Percentiles rank a stretch among this genome's conserved stretches.
Conservation (phyloP, 2,888 invertebrate species). For the Drosophila neonasuta region DNA sequence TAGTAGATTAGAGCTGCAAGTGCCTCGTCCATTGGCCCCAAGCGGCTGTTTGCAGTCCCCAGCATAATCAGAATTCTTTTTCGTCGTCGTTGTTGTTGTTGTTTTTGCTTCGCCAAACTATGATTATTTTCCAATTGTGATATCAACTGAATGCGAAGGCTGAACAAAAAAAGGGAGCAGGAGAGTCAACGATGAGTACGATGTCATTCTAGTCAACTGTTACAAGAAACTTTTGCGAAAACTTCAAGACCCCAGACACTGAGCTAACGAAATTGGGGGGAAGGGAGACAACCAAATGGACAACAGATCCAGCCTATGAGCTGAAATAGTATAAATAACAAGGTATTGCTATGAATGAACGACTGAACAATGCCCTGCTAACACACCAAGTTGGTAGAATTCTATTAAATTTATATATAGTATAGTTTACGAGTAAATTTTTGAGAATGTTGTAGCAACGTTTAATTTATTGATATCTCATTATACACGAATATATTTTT, state of each 20-base stretch:
- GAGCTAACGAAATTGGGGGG: constrained; percentile 8
- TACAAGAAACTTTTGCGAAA: constrained; percentile 42
- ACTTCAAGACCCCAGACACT: constrained; percentile 47
- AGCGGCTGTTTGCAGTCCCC: constrained; percentile 57
- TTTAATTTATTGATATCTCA: no score
- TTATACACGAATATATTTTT: no score
- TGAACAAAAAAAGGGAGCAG: neutral
- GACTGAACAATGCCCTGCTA: constrained; percentile 13
- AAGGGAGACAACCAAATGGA: constrained; percentile 34
- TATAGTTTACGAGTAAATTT: no score
- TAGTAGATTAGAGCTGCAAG: constrained; percentile 52
- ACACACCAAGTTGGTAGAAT: no score
- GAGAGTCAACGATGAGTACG: neutral
- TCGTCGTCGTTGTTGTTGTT: neutral
- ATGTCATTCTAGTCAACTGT: constrained; percentile 51
- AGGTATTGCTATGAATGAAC: neutral
- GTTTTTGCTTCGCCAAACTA: constrained; percentile 46
- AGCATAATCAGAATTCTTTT: constrained; percentile 58
- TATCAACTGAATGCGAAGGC: constrained; percentile 11
- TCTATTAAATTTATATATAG: no score
- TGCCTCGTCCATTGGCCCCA: constrained; percentile 30
- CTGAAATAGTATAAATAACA: constrained; percentile 12
- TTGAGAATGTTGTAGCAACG: no score
- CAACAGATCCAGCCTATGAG: constrained; percentile 35
- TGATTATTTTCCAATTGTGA: constrained; percentile 66